These are phyloP conservation scores for Deilephila porcellus DNA, from an alignment of 2,888 invertebrate genomes.

Conservation along the genomic window DNA sequence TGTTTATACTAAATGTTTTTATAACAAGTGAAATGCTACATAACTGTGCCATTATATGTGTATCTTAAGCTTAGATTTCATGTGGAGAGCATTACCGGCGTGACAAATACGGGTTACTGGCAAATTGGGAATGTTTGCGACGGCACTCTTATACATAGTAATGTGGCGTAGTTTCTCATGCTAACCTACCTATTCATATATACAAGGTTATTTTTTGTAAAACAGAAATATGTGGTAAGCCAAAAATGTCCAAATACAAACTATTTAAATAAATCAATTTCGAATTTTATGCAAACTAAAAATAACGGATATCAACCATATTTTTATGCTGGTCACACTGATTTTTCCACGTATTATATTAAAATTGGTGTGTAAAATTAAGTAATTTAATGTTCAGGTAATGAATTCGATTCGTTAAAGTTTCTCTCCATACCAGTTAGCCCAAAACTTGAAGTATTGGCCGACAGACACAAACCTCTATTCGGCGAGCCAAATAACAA, in stretches of 20 bases:
- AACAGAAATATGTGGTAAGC: too few relatives aligned
- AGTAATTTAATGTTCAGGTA: neutral
- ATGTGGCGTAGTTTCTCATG: neutral
- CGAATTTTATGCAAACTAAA: neutral
- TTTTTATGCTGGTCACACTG: slow-evolving; percentile 14
- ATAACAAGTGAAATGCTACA: slow-evolving; percentile 69
- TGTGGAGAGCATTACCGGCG: slow-evolving; percentile 56
- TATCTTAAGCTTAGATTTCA: slow-evolving; percentile 60
- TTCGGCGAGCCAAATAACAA: neutral
- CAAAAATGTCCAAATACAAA: too few relatives aligned
- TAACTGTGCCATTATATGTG: slow-evolving; percentile 77
- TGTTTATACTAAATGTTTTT: slow-evolving; percentile 58
- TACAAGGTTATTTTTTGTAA: too few relatives aligned
- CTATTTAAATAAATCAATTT: too few relatives aligned
- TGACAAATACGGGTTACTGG: slow-evolving; percentile 39
- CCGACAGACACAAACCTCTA: neutral
- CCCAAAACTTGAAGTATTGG: slow-evolving; percentile 12
- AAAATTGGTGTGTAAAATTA: neutral
- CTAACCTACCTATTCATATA: neutral
- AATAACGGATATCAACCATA: neutral
- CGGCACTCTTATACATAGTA: neutral
- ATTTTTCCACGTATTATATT: slow-evolving; percentile 7
- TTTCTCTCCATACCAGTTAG: neutral
- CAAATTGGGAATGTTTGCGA: slow-evolving; percentile 8
- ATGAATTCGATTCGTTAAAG: neutral